A percentile compares a stretch with the other conserved stretches of the same genome.
These are phyloP conservation scores for Orthonyx spaldingii DNA, from an alignment of 2,113 vertebrate species.

Conservation along the genomic window DNA sequence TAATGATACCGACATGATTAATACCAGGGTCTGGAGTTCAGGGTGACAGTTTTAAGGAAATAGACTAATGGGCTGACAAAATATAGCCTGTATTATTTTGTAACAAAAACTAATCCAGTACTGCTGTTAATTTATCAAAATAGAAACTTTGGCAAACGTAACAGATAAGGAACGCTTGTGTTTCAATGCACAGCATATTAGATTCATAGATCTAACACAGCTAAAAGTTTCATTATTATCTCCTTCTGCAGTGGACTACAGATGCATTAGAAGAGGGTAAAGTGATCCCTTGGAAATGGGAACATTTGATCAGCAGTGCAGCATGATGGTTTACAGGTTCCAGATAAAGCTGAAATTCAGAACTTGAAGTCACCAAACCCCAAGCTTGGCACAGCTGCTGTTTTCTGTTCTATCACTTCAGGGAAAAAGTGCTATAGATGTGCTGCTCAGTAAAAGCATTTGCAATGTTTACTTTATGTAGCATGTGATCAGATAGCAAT, in stretches of 20 bases:
- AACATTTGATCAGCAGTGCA: neutral
- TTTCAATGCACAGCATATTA: neutral
- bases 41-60: neutral
- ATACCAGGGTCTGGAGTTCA: neutral
- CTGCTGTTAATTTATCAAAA: neutral
- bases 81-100: neutral
- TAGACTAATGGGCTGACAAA: neutral
- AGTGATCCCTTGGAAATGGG: neutral
- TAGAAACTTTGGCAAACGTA: neutral
- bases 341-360: neutral
- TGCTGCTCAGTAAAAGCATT: neutral
- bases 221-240: neutral
- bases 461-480: neutral
- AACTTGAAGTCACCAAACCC: neutral
- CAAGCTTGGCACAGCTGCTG: neutral
- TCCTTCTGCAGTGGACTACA: neutral
- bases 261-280: neutral
- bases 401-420: neutral
- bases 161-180: neutral
- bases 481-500: neutral
- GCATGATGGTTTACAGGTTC: neutral
- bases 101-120: neutral
- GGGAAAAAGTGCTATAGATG: neutral
- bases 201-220: neutral
- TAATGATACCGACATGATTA: neutral